Conservation (phyloP, 2,113 vertebrate genomes). For the Alexandromys fortis region DNA sequence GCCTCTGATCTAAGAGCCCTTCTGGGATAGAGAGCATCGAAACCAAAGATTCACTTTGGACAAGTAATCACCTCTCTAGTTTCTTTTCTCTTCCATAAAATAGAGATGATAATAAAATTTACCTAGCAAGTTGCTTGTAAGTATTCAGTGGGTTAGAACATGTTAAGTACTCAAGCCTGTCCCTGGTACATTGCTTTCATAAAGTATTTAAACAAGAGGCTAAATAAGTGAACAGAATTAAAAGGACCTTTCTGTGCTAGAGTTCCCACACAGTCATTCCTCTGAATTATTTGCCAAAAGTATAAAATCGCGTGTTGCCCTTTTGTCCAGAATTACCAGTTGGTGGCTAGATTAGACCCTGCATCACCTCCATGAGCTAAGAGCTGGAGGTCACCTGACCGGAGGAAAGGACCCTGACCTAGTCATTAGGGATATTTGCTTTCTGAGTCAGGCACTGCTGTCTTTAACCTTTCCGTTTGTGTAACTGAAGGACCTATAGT, state of each 20-base stretch:
- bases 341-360: background rate
- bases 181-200: background rate
- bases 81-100: background rate
- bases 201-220: background rate
- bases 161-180: background rate
- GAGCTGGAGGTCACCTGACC: background rate
- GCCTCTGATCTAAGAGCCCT: background rate
- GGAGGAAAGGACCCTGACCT: background rate
- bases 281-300: background rate
- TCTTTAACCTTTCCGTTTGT: background rate
- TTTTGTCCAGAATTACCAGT: slow-evolving; percentile 24
- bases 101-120: background rate
- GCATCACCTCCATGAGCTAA: background rate
- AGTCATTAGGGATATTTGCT: background rate
- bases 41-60: background rate
- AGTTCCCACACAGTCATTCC: background rate
- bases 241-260: background rate
- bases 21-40: background rate
- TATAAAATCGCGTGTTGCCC: background rate
- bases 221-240: background rate
- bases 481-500: background rate
- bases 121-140: background rate
- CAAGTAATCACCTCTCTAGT: background rate
- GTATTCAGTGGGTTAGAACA: background rate
- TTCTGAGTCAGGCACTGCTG: background rate